Evolutionary conservation across 2,888 invertebrate species (phyloP).

Genomic region (Atethmia centrago): DNA sequence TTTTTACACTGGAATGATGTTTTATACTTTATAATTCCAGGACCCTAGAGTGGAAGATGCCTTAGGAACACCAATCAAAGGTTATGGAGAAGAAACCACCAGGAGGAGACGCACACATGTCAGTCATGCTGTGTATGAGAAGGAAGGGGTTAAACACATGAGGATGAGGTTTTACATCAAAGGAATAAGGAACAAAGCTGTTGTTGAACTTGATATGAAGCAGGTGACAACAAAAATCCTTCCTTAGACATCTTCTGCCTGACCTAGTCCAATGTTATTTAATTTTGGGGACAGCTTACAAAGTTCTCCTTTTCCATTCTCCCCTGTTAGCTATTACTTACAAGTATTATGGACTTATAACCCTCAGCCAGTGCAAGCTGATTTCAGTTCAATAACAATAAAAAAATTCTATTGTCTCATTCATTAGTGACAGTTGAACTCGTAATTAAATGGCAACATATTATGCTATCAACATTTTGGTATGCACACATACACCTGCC

Average conservation of each 20-base stretch:
- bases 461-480: background rate
- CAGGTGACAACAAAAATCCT: slow-evolving; percentile 89
- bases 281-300: background rate
- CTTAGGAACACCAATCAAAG: slow-evolving; percentile 97
- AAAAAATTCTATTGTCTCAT: no score
- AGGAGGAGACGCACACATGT: slow-evolving; percentile 96
- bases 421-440: no score
- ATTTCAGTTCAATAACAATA: no score
- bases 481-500: background rate
- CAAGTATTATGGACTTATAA: background rate
- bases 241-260: background rate
- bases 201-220: slow-evolving; percentile 96
- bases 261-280: background rate
- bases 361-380: no score
- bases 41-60: slow-evolving; percentile 94
- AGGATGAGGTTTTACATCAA: slow-evolving; percentile 97
- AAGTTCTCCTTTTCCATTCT: background rate
- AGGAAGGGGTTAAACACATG: slow-evolving; percentile 94
- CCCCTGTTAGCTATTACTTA: background rate
- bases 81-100: slow-evolving; percentile 96
- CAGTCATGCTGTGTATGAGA: slow-evolving; percentile 94
- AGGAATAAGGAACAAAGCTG: slow-evolving; percentile 95
- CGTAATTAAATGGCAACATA: background rate
- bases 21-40: slow-evolving; percentile 71
- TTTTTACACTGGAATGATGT: background rate